A percentile compares a stretch with the other conserved stretches of the same genome.
These are phyloP conservation scores for Drosophila recens DNA, from an alignment of 2,888 invertebrate species.

Conservation along the genomic window DNA sequence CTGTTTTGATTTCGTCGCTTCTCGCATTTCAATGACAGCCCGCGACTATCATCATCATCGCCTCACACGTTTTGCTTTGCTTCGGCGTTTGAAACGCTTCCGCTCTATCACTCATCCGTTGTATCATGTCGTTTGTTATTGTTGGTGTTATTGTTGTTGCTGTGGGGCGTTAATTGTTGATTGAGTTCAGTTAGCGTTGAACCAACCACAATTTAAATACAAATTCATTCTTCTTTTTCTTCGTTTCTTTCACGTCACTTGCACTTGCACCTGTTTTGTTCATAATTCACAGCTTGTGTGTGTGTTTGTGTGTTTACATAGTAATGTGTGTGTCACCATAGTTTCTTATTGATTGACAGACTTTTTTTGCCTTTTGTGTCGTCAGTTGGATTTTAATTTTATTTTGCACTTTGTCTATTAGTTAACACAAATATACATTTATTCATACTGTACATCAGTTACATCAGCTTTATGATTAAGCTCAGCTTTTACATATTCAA, in stretches of 20 bases:
- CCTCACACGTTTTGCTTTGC: constrained; percentile 53
- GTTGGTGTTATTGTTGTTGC: constrained; percentile 14
- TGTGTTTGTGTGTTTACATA: not conserved
- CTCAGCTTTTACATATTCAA: not conserved
- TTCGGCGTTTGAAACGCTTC: constrained; percentile 61
- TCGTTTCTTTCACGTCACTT: constrained; percentile 19
- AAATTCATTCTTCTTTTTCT: constrained; percentile 8
- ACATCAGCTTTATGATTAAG: not conserved
- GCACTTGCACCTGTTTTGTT: constrained; percentile 40
- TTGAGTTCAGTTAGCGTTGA: constrained; percentile 33
- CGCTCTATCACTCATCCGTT: constrained; percentile 58
- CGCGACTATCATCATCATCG: constrained; percentile 52
- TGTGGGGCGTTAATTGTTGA: constrained; percentile 46
- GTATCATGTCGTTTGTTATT: constrained; percentile 11
- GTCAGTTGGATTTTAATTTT: constrained; percentile 6
- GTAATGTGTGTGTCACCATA: constrained; percentile 33
- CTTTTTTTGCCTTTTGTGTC: constrained; percentile 18
- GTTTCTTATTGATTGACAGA: constrained; percentile 55
- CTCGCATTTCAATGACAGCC: constrained; percentile 60
- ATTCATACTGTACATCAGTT: not conserved
- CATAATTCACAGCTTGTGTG: constrained; percentile 29
- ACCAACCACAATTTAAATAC: constrained; percentile 35
- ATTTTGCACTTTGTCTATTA: constrained; percentile 13
- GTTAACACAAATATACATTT: not conserved
- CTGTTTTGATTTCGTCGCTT: constrained; percentile 67